Evolutionary conservation across 2,113 vertebrate species (phyloP).

Genomic region (Trinectes maculatus): DNA sequence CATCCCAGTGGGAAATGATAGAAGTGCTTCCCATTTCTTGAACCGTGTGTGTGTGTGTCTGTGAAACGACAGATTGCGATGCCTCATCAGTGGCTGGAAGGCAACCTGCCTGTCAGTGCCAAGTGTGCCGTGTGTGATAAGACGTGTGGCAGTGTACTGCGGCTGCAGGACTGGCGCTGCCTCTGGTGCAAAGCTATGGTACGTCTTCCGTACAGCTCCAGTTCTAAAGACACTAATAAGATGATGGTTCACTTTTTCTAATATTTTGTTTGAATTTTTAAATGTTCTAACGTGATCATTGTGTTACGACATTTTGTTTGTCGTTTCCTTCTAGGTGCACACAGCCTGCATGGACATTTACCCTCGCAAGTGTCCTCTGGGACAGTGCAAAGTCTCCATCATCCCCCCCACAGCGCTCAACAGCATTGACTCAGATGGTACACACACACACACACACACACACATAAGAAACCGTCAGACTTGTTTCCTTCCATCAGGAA

Average conservation of each 20-base stretch:
- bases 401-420: slow-evolving; percentile 98
- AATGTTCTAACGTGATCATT: no score
- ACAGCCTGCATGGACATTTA: slow-evolving; percentile 95
- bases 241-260: no score
- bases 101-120: slow-evolving; percentile 97
- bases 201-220: no score
- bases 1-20: no score
- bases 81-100: slow-evolving; percentile 99
- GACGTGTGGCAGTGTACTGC: slow-evolving; percentile 95
- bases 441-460: slow-evolving; percentile 9
- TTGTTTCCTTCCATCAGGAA: neutral
- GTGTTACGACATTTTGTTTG: fast-evolving
- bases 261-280: no score
- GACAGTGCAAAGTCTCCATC: slow-evolving; percentile 98
- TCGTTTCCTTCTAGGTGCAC: slow-evolving; percentile 87
- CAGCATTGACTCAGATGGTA: slow-evolving; percentile 98
- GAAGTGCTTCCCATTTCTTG: neutral
- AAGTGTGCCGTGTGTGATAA: slow-evolving; percentile 98
- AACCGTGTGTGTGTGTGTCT: slow-evolving; percentile 3
- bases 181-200: slow-evolving; percentile 99
- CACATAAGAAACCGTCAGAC: neutral
- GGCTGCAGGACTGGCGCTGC: slow-evolving; percentile 98
- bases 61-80: slow-evolving; percentile 88
- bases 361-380: slow-evolving; percentile 94
- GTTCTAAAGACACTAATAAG: no score